Conservation (phyloP, 2,888 invertebrate genomes). For the Bruchidius siliquastri region DNA sequence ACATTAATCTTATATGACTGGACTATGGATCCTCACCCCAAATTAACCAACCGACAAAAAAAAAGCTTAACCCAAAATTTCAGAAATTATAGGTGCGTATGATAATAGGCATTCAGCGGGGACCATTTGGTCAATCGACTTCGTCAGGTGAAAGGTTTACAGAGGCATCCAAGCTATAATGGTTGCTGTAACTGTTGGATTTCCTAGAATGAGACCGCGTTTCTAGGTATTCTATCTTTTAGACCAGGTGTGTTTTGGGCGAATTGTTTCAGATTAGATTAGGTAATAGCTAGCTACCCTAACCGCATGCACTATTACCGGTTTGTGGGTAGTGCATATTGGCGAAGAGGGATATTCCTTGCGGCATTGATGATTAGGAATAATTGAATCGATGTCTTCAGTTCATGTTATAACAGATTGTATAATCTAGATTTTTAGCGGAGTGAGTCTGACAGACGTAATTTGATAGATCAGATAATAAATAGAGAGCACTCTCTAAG, state of each 20-base stretch:
- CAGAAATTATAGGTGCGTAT: constrained; percentile 17
- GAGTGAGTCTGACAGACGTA: no score
- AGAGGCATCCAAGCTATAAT: background rate
- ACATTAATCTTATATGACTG: no score
- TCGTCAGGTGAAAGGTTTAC: background rate
- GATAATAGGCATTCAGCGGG: constrained; percentile 16
- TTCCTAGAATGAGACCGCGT: background rate
- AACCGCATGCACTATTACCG: background rate
- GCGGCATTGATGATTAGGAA: background rate
- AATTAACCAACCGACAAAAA: background rate
- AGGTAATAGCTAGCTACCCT: background rate
- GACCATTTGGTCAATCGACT: constrained; percentile 11
- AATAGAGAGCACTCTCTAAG: no score
- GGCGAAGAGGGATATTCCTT: background rate
- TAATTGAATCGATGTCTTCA: background rate
- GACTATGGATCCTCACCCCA: background rate
- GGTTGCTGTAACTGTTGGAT: background rate
- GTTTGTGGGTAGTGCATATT: background rate
- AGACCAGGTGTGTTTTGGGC: background rate
- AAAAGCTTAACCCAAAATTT: background rate
- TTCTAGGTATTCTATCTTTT: background rate
- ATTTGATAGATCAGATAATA: no score
- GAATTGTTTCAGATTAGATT: background rate
- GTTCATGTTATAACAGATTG: background rate
- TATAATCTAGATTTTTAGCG: background rate